Conservation (phyloP, 2,888 invertebrate genomes). For the Thecocarcelia acutangulata region DNA sequence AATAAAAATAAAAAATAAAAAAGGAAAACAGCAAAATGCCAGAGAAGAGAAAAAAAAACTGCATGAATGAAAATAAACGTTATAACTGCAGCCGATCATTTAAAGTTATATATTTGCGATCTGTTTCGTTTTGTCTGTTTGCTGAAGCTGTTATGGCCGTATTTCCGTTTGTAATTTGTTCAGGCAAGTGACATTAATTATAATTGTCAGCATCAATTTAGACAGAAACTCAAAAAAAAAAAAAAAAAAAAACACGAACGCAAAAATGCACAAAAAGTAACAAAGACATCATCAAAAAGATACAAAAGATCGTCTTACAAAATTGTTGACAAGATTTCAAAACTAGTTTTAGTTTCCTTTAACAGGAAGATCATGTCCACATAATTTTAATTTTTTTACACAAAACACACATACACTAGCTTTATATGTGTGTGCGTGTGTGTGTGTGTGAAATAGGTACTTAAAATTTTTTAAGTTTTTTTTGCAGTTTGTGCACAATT, state of each 20-base stretch:
- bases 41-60: slow-evolving; percentile 17
- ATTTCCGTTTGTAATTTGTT: slow-evolving; percentile 71
- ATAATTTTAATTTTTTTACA: slow-evolving; percentile 45
- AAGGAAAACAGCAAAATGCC: slow-evolving; percentile 13
- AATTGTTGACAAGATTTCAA: slow-evolving; percentile 24
- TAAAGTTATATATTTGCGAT: slow-evolving; percentile 4
- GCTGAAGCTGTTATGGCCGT: slow-evolving; percentile 48
- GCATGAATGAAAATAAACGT: slow-evolving; percentile 42
- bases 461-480: slow-evolving; percentile 38
- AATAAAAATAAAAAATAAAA: slow-evolving; percentile 29
- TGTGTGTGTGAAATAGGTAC: not conserved
- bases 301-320: slow-evolving; percentile 51
- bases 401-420: not conserved
- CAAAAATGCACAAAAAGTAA: slow-evolving; percentile 58
- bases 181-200: slow-evolving; percentile 69
- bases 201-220: slow-evolving; percentile 64
- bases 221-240: slow-evolving; percentile 28
- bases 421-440: too few relatives aligned
- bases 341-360: slow-evolving; percentile 56
- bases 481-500: slow-evolving; percentile 35
- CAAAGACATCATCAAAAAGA: slow-evolving; percentile 52
- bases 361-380: slow-evolving; percentile 47
- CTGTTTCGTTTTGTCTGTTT: slow-evolving; percentile 32
- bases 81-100: slow-evolving; percentile 51
- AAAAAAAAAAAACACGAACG: not conserved